Percentiles rank a stretch among this genome's conserved stretches.
phyloP scores from a whole-genome alignment of 2,888 invertebrate genomes.

The Xestobium rufovillosum region DNA sequence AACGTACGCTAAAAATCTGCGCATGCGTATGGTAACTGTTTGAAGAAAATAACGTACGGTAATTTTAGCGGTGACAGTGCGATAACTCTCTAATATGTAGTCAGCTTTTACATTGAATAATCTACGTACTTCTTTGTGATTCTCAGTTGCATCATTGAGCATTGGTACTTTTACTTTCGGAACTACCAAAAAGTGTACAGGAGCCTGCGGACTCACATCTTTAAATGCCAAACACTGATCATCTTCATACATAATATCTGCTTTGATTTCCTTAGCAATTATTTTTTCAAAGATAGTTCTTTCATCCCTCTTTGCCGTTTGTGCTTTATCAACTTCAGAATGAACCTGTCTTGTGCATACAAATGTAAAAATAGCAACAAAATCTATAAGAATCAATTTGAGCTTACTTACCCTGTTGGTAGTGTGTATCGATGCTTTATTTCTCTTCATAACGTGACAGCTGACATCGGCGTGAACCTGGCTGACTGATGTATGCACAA shows the following conservation, averaged over 20 bases:
- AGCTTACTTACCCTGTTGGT: no score
- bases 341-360: constrained; percentile 30
- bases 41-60: no score
- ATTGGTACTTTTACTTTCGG: constrained; percentile 66
- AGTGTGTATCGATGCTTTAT: no score
- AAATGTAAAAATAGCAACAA: no score
- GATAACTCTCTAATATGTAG: background rate
- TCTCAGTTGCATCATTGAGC: constrained; percentile 53
- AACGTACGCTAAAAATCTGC: no score
- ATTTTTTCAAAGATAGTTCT: constrained; percentile 72
- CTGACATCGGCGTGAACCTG: no score
- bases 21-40: no score
- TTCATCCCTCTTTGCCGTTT: constrained; percentile 28
- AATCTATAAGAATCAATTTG: no score
- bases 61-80: no score
- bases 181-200: constrained; percentile 76
- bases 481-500: no score
- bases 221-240: constrained; percentile 73
- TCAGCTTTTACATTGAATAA: background rate
- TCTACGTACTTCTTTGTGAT: constrained; percentile 41
- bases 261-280: constrained; percentile 67
- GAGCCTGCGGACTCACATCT: constrained; percentile 74
- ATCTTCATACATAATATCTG: constrained; percentile 77
- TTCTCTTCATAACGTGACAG: no score
- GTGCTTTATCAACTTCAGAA: constrained; percentile 38